Evolutionary conservation across 1,140 invertebrate species (phyloP), one percentile per base, ranked within the genome.

Genomic region (Ips nitidus): DNA sequence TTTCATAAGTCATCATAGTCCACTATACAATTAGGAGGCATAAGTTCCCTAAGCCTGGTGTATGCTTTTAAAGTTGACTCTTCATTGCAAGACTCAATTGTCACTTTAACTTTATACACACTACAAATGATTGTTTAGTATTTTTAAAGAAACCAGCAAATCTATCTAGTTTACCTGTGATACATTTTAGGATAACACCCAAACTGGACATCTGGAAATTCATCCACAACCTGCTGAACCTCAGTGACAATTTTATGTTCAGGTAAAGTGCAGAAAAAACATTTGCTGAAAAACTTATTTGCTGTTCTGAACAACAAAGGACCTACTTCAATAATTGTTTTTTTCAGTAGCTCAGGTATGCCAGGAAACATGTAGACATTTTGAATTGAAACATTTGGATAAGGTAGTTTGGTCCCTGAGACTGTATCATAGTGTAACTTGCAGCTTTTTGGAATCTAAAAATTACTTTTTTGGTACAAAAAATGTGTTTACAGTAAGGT

Each of bases 361-460:
- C 92, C 92, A 43, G 93, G 92, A 75, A 94, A 91, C 53, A 92
- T 85, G 72, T 86, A 90, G 2, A 94, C 90, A 81, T 94, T 94
- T 53, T 82, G 77, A 4, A 93, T 78, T 56, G 81, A 83, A 47
- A 94, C 85, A 65, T 90, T 85, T 7, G 91, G 91, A 81, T 82
- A 90, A 86, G 74, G 74, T 57, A 78, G 69, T 41, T 56, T 70
- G 8, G 5, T 41, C 64, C 78, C 69, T 3, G 71, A 76, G 22
- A 74, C 67, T 61, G 80, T 76, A 7, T 52, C 74, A n/a, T 80
- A 85, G 65, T 78, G 82, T n/a, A 86, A 66, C 65, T 73, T 76
- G 1, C 83, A 79, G 50, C 78, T 80, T 66, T 77, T 75, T 41
- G 84, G 84, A 62, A 86, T 80, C 83, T 84, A 67, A 58, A 73